Evolutionary conservation across 2,888 invertebrate genomes (phyloP).

Genomic region (Xestia c-nigrum): DNA sequence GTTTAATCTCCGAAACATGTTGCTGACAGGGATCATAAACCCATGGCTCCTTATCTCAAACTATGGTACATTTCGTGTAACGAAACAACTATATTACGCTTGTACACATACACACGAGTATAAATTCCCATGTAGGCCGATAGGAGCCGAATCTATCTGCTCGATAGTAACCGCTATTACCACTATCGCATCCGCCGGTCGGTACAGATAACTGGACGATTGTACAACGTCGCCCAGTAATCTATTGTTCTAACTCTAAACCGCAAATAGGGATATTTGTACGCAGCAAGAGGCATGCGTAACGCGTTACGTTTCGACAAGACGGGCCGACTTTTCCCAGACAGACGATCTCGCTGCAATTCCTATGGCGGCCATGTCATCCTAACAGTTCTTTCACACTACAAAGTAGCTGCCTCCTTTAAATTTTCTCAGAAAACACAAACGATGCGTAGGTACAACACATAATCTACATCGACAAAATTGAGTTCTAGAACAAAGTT

Average conservation of each 20-base stretch:
- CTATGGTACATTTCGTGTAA: slow-evolving; percentile 65
- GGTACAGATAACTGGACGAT: slow-evolving; percentile 78
- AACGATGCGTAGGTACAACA: slow-evolving; percentile 48
- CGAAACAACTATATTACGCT: slow-evolving; percentile 64
- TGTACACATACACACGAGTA: slow-evolving; percentile 69
- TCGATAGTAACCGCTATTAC: slow-evolving; percentile 85
- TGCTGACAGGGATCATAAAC: slow-evolving; percentile 67
- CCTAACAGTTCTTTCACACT: slow-evolving; percentile 69
- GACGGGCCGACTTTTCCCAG: slow-evolving; percentile 72
- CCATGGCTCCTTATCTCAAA: slow-evolving; percentile 62
- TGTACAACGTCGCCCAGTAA: slow-evolving; percentile 77
- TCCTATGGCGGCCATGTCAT: slow-evolving; percentile 69
- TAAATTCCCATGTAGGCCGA: slow-evolving; percentile 84
- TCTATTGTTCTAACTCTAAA: slow-evolving; percentile 82
- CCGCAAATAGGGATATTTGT: slow-evolving; percentile 74
- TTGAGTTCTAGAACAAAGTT: slow-evolving; percentile 55
- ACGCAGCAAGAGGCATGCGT: slow-evolving; percentile 59
- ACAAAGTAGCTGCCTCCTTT: slow-evolving; percentile 50
- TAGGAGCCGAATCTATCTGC: slow-evolving; percentile 82
- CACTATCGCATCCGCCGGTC: slow-evolving; percentile 86
- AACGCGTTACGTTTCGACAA: slow-evolving; percentile 25
- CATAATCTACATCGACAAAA: slow-evolving; percentile 44
- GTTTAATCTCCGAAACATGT: slow-evolving; percentile 67
- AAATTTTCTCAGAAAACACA: slow-evolving; percentile 58
- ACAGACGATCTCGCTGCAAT: slow-evolving; percentile 68